Evolutionary conservation across 2,888 invertebrate genomes (phyloP).

Genomic region (Leptopilina drosophilae): DNA sequence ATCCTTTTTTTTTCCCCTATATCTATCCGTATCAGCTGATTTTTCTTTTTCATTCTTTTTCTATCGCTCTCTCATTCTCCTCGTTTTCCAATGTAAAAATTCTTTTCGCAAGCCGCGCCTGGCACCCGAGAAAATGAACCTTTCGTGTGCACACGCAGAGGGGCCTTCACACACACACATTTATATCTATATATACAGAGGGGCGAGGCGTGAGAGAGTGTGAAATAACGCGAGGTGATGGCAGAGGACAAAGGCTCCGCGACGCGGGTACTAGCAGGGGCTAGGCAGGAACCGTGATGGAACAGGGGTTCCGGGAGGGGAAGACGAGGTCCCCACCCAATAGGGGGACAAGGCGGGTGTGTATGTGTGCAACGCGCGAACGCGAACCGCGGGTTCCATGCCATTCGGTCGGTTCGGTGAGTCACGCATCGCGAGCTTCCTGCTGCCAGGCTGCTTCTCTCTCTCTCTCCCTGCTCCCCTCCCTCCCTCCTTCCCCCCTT

Average conservation of each 20-base stretch:
- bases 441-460: slow-evolving; percentile 68
- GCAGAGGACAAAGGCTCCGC: slow-evolving; percentile 74
- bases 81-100: slow-evolving; percentile 17
- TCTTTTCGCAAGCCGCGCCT: slow-evolving; percentile 40
- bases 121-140: slow-evolving; percentile 41
- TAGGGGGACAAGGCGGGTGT: slow-evolving; percentile 53
- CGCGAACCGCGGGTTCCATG: slow-evolving; percentile 73
- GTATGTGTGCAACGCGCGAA: slow-evolving; percentile 63
- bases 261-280: slow-evolving; percentile 66
- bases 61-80: background rate
- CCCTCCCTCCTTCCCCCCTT: slow-evolving; percentile 52
- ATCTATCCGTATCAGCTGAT: background rate
- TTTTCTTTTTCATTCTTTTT: background rate
- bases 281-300: slow-evolving; percentile 58
- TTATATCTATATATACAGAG: background rate
- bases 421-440: slow-evolving; percentile 77
- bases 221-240: slow-evolving; percentile 75
- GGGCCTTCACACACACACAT: slow-evolving; percentile 45
- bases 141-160: slow-evolving; percentile 32
- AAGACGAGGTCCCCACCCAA: slow-evolving; percentile 53
- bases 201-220: slow-evolving; percentile 65
- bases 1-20: background rate
- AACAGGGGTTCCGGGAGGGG: slow-evolving; percentile 54
- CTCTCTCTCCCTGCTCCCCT: slow-evolving; percentile 47
- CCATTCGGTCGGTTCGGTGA: slow-evolving; percentile 72